Conservation (phyloP, 2,113 vertebrate species). For the Cephalophus harveyi region DNA sequence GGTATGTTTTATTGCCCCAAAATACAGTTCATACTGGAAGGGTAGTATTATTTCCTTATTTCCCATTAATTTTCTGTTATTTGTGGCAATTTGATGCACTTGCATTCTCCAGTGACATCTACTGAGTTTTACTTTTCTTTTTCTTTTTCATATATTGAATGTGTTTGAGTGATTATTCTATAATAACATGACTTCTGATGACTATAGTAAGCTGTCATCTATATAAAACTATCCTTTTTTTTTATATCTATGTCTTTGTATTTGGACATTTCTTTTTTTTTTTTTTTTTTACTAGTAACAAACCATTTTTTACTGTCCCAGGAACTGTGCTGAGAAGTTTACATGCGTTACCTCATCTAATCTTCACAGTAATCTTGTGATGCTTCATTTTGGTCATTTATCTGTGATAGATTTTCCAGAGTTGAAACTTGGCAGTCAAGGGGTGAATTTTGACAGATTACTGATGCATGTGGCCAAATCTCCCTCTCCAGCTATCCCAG, state of each 20-base stretch:
- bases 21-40: not conserved
- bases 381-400: not conserved
- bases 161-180: not conserved
- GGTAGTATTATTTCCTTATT: not conserved
- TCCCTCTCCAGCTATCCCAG: not conserved
- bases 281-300: not conserved
- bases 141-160: not conserved
- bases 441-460: not conserved
- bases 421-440: not conserved
- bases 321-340: not conserved
- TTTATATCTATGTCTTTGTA: not conserved
- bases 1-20: not conserved
- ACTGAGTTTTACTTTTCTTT: not conserved
- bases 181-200: not conserved
- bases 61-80: not conserved
- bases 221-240: not conserved
- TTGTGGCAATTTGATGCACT: not conserved
- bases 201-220: not conserved
- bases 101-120: not conserved
- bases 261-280: not conserved
- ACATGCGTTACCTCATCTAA: not conserved
- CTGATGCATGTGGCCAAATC: not conserved
- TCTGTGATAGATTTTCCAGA: not conserved
- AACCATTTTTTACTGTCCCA: not conserved
- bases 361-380: not conserved